phyloP scores from a whole-genome alignment of 2,888 invertebrate genomes.

The Quadriops clusia region DNA sequence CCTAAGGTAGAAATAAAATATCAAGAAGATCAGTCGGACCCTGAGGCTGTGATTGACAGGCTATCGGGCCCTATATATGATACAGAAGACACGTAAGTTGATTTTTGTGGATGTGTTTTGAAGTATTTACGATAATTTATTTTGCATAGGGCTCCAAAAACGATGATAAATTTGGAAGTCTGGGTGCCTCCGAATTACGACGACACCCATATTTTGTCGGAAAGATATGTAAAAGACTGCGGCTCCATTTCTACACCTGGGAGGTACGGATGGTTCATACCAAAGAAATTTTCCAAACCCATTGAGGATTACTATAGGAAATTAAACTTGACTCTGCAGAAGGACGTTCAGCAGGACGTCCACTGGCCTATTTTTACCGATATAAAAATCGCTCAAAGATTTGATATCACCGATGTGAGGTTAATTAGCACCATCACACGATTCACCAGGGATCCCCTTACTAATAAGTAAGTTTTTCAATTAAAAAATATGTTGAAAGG shows the following conservation, averaged over 20 bases:
- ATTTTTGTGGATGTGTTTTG: background rate
- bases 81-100: constrained; percentile 24
- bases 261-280: constrained; percentile 55
- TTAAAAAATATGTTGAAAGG: no score
- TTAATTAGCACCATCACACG: no score
- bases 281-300: constrained; percentile 31
- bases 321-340: no score
- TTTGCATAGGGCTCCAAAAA: constrained; percentile 25
- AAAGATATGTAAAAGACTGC: constrained; percentile 37
- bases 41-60: constrained; percentile 28
- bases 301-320: constrained; percentile 25
- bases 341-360: constrained; percentile 22
- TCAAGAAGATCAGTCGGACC: constrained; percentile 37
- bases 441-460: no score
- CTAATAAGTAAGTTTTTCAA: no score
- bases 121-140: constrained; percentile 4
- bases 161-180: constrained; percentile 57
- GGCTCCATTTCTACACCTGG: constrained; percentile 44
- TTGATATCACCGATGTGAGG: constrained; percentile 34
- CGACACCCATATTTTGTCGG: constrained; percentile 34
- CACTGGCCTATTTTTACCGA: constrained; percentile 45
- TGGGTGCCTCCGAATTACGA: constrained; percentile 55
- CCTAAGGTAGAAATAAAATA: constrained; percentile 33
- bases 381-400: constrained; percentile 36
- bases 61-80: constrained; percentile 16